Evolutionary conservation across 2,797 vertebrate species (phyloP), one percentile per base, ranked within the genome.

Genomic region (Channallabes apus): DNA sequence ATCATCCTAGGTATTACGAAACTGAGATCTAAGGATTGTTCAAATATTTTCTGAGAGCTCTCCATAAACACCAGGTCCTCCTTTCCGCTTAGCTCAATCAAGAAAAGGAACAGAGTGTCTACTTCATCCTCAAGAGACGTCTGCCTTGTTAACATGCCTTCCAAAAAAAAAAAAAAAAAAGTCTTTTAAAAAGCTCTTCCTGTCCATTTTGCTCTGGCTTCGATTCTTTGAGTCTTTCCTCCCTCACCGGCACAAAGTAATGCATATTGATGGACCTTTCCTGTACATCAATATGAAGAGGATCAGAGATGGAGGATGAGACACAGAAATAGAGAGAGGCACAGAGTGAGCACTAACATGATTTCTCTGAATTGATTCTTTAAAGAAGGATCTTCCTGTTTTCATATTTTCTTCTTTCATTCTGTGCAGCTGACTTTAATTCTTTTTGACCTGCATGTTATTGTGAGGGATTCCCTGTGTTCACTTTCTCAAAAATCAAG

Each of bases 261-360:
- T 82, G 65, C 62, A 65, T 82, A 86, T 86, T 62, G 85, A 86
- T 78, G 73, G 64, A 82, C 56, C 65, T 54, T 71, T 82, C 27
- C 64, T 51, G 56, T 58, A 61, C 62, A 65, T 86, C 85, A 35
- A 82, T 86, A 86, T 35, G n/a, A 56, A 56, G 78, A 85, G 84
- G 54, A 62, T 32, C 64, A 24, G 85, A 78, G 85, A n/a, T 56
- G 75, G 54, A 77, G 35, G 80, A 86, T 51, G 20, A 56, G 15
- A 41, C 38, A 20, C 51, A 59, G 61, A 58, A 81, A 82, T 68
- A 72, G 72, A 61, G 62, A 4, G n/a, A 29, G 35, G 32, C 20
- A 17, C n/a, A 80, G 62, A 41, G 84, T 20, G 69, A 12, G 72
- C n/a, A 3, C 6, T 86, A 86, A 82, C 54, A 35, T 67, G 27